Conservation (phyloP, 2,797 vertebrate species). For the Ataeniobius toweri region DNA sequence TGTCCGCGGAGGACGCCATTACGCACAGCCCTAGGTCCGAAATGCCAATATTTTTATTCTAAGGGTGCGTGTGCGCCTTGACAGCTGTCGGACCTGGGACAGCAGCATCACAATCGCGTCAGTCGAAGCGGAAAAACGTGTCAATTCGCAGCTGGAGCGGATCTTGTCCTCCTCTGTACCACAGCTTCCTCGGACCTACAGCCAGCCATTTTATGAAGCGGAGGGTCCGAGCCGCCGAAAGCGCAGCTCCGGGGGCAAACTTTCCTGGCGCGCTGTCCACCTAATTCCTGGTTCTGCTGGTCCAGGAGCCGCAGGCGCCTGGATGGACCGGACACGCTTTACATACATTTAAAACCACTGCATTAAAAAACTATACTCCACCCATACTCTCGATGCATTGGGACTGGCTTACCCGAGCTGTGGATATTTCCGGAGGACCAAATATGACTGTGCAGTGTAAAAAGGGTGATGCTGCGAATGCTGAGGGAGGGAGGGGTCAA, state of each 20-base stretch:
- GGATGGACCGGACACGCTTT: slow-evolving; percentile 53
- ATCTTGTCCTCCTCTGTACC: slow-evolving; percentile 35
- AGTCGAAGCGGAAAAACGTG: slow-evolving; percentile 22
- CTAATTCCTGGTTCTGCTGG: slow-evolving; percentile 8
- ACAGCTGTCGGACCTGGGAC: slow-evolving; percentile 78
- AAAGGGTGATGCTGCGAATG: slow-evolving; percentile 78
- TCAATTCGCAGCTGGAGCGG: slow-evolving; percentile 28
- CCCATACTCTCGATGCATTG: slow-evolving; percentile 78
- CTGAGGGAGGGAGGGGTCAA: slow-evolving; percentile 79
- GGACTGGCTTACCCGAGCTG: slow-evolving; percentile 85
- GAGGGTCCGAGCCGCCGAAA: slow-evolving; percentile 81
- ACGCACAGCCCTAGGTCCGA: slow-evolving; percentile 83
- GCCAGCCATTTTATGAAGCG: slow-evolving; percentile 86
- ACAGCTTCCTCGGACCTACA: slow-evolving; percentile 79
- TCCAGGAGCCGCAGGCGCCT: slow-evolving; percentile 38
- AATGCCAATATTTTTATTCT: slow-evolving; percentile 27
- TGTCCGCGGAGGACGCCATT: slow-evolving; percentile 81
- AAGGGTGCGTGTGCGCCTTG: slow-evolving; percentile 56
- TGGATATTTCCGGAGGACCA: slow-evolving; percentile 87
- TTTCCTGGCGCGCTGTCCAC: slow-evolving; percentile 67
- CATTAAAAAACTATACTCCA: slow-evolving; percentile 80
- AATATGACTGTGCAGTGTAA: slow-evolving; percentile 86
- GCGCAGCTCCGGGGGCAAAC: slow-evolving; percentile 66
- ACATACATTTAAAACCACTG: slow-evolving; percentile 69
- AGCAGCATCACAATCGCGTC: slow-evolving; percentile 35